Evolutionary conservation across 1,140 invertebrate genomes (phyloP).

Genomic region (Temnothorax longispinosus): DNA sequence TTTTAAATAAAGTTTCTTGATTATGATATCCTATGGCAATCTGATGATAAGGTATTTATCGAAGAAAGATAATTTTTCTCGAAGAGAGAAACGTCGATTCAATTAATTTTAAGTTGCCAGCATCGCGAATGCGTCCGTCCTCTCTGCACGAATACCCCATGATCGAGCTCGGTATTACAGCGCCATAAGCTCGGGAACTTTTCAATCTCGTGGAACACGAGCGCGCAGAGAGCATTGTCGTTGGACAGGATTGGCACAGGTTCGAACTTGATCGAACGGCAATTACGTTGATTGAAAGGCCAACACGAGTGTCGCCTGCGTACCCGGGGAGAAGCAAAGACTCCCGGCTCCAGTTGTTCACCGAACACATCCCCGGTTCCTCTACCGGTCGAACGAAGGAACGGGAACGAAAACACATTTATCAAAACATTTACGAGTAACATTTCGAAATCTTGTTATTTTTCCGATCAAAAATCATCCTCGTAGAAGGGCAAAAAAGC

Average conservation of each 20-base stretch:
- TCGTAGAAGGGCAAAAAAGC: background rate
- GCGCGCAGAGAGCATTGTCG: constrained; percentile 51
- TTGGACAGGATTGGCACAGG: constrained; percentile 57
- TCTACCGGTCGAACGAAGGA: background rate
- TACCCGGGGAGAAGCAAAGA: constrained; percentile 38
- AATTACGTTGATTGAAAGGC: constrained; percentile 72
- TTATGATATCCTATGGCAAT: background rate
- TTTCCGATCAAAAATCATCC: background rate
- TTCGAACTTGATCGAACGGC: constrained; percentile 69
- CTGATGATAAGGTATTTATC: background rate
- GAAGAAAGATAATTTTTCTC: background rate
- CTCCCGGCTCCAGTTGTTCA: background rate
- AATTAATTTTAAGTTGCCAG: constrained; percentile 19
- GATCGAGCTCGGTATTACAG: constrained; percentile 47
- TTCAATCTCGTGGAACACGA: constrained; percentile 68
- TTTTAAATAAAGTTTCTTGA: background rate
- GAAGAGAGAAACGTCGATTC: background rate
- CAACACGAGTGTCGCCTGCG: constrained; percentile 62
- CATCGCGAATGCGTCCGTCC: background rate
- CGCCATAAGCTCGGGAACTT: constrained; percentile 60
- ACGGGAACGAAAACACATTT: constrained; percentile 35
- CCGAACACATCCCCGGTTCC: background rate
- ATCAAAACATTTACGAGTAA: constrained; percentile 22
- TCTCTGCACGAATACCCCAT: constrained; percentile 23
- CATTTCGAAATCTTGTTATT: constrained; percentile 16